Evolutionary conservation across 1,140 invertebrate genomes (phyloP).

Genomic region (Drosophila mayri): DNA sequence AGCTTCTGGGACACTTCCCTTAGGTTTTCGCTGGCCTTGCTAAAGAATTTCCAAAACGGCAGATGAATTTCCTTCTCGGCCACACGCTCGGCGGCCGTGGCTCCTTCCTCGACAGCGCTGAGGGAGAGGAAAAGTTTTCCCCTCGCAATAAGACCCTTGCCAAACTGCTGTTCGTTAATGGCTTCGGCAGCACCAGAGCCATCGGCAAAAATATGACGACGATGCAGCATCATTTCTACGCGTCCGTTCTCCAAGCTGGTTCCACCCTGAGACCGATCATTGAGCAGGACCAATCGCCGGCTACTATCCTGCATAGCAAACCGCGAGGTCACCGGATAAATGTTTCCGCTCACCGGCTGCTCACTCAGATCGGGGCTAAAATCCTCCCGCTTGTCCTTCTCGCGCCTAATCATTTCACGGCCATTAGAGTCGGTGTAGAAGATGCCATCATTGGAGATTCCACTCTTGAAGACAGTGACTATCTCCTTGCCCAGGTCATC

Average conservation of each 20-base stretch:
- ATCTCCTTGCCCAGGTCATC: conserved; percentile 93
- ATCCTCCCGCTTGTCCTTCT: conserved; percentile 90
- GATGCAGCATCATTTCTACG: conserved; percentile 94
- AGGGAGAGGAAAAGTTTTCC: conserved; percentile 90
- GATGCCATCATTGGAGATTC: conserved; percentile 87
- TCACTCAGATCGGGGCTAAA: conserved; percentile 90
- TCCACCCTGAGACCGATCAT: conserved; percentile 95
- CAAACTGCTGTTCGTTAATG: conserved; percentile 93
- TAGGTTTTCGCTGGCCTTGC: conserved; percentile 71
- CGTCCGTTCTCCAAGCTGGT: conserved; percentile 90
- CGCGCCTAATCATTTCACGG: conserved; percentile 92
- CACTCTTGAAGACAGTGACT: conserved; percentile 89
- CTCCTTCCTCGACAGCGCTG: conserved; percentile 76
- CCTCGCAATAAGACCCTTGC: conserved; percentile 91
- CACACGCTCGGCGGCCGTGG: conserved; percentile 42
- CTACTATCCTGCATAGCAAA: conserved; percentile 88
- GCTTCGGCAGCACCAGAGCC: conserved; percentile 96
- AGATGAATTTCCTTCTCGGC: conserved; percentile 67
- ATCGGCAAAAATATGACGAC: conserved; percentile 94
- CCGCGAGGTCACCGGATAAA: conserved; percentile 96
- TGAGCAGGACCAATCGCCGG: conserved; percentile 89
- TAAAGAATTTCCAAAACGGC: conserved; percentile 79
- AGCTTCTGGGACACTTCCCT: conserved; percentile 35
- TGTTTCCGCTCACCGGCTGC: conserved; percentile 91
- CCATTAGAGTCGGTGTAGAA: conserved; percentile 99